Base-by-base conservation (phyloP, 2,888 invertebrate genomes). In the Caenorhabditis virilis region DNA sequence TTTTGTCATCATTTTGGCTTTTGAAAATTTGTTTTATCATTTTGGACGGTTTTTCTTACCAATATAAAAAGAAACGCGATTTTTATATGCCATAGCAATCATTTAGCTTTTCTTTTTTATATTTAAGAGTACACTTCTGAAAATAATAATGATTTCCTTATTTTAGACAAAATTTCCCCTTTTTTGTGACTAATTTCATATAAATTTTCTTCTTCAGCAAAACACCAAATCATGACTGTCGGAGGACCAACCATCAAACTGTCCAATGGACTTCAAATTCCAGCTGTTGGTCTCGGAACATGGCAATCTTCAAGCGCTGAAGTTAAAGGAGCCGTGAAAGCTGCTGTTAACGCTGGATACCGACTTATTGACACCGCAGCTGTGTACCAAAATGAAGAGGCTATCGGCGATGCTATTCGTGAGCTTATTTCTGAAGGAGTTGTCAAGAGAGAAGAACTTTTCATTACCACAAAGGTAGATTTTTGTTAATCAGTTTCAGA, bases 341-440 rank as follows among this genome's bases (percentile, higher is more conserved):
- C 85, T 1, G 91, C 92, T 0, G 83, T 92, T 43, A 88, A 88
- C 72, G 88, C 88, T 39, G 92, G 92, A 0, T 92, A 92, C 83
- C 88, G 91, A 3, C 91, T 91, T 79, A 90, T 92, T 66, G 92
- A 92, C 84, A 88, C 91, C 0, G 91, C 92, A 0, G 87, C 88
- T 6, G 89, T 88, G 6, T 92, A 92, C 79, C 86, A 88, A 71
- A 92, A 92, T 79, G 92, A 92, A 82, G 86, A 87, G 2, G 88
- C 71, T 1, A 88, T 92, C 70, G 92, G 92, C 0, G 88, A 88
- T 39, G 89, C 90, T 0, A 85, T 92, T 0, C 88, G 88, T 68
- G 87, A 88, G 60, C 90, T 90, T 89, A 84, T 92, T 33, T 87
- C 88, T 43, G 87, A 87, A 5, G 89, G 89, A 52, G 88, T 88